Evolutionary conservation across 2,888 invertebrate genomes (phyloP).

Genomic region (Drosophila melanosoma): DNA sequence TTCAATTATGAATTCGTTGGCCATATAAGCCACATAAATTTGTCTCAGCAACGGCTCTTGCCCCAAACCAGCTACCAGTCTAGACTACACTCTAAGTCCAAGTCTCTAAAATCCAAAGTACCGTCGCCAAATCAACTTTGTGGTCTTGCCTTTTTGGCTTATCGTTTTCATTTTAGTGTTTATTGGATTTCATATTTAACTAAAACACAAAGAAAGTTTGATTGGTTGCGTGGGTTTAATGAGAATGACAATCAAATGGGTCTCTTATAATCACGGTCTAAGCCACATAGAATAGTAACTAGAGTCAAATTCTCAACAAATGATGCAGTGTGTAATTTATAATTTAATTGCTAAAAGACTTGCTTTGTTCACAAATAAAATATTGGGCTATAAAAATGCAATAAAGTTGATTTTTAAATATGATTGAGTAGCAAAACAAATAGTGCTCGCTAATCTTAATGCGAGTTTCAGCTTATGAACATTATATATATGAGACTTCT

Average conservation of each 20-base stretch:
- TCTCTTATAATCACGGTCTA: not conserved
- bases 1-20: conserved; percentile 73
- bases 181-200: conserved; percentile 18
- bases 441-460: conserved; percentile 15
- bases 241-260: not conserved
- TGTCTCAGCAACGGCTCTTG: conserved; percentile 44
- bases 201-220: conserved; percentile 21
- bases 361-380: conserved; percentile 3
- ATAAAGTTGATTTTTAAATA: not conserved
- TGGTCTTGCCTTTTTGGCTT: conserved; percentile 33
- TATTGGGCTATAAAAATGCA: not conserved
- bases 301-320: not conserved
- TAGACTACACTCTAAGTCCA: not conserved
- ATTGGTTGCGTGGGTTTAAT: conserved; percentile 14
- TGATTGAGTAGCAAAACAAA: conserved; percentile 10
- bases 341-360: not conserved
- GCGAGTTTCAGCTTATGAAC: not conserved
- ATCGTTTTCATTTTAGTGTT: conserved; percentile 21
- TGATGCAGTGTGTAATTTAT: not conserved
- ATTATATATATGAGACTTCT: not conserved
- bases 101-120: not conserved
- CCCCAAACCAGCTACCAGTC: not conserved
- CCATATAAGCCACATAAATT: conserved; percentile 68
- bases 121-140: conserved; percentile 12
- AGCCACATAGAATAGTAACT: not conserved